Evolutionary conservation across 2,113 vertebrate genomes (phyloP).

Genomic region (Meles meles): DNA sequence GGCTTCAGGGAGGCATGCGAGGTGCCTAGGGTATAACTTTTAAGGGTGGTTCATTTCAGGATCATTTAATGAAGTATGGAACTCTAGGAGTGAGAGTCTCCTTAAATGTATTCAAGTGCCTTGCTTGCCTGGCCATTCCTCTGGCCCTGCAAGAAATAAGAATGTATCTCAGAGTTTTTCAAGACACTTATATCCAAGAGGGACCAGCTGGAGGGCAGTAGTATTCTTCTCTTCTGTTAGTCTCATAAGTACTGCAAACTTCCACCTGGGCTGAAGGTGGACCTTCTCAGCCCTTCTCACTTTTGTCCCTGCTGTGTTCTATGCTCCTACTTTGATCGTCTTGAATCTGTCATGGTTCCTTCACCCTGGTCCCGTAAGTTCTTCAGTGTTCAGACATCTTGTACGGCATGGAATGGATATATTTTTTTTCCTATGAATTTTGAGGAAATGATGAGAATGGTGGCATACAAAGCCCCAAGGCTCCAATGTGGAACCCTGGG

Average conservation of each 20-base stretch:
- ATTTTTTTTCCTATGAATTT: background rate
- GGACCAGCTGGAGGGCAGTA: background rate
- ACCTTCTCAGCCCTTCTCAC: background rate
- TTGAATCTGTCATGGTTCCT: background rate
- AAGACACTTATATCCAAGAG: background rate
- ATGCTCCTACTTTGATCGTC: background rate
- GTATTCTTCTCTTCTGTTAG: background rate
- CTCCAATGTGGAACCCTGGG: background rate
- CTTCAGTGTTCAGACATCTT: background rate
- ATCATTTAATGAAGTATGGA: background rate
- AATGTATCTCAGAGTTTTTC: background rate
- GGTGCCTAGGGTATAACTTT: background rate
- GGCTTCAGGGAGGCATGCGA: background rate
- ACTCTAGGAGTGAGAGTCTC: background rate
- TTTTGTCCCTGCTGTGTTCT: background rate
- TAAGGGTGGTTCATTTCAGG: background rate
- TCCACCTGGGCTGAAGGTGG: background rate
- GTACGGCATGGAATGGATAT: background rate
- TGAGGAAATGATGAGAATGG: background rate
- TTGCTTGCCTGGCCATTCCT: background rate
- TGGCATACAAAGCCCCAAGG: no score
- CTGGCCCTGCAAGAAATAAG: background rate
- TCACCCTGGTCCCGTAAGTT: background rate
- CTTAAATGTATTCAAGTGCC: background rate
- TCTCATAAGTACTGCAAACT: accelerated